Conservation (phyloP, 2,113 vertebrate genomes). For the Pardalotus punctatus region DNA sequence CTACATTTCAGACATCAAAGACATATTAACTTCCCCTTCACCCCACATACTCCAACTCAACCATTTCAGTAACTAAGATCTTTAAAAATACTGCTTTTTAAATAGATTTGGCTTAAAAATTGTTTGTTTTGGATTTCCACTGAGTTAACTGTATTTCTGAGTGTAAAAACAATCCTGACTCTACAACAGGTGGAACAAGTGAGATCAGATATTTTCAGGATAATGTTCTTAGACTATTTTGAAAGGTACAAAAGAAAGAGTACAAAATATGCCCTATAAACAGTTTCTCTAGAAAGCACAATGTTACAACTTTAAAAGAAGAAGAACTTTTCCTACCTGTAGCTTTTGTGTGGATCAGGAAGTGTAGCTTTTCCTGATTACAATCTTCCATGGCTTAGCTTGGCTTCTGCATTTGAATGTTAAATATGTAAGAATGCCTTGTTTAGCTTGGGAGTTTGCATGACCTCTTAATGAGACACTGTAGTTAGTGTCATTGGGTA, state of each 20-base stretch:
- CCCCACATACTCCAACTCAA: not conserved
- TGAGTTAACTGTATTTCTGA: not conserved
- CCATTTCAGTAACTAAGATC: not conserved
- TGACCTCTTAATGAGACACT: conserved; percentile 70
- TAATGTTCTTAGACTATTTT: not conserved
- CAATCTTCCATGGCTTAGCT: conserved; percentile 74
- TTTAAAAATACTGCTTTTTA: not conserved
- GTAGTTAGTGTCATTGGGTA: conserved; percentile 74
- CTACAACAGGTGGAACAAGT: conserved; percentile 10
- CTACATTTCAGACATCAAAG: not conserved
- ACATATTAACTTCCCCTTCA: not conserved
- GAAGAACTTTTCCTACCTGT: conserved; percentile 63
- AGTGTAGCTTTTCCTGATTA: conserved; percentile 57
- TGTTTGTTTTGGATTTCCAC: not conserved
- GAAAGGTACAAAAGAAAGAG: not conserved
- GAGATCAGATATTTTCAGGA: not conserved
- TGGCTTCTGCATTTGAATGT: conserved; percentile 70
- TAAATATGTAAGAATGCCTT: conserved; percentile 67
- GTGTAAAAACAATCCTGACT: not conserved
- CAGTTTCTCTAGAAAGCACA: not conserved
- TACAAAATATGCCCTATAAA: not conserved
- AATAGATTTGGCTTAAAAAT: not conserved
- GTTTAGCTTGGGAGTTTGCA: conserved; percentile 68
- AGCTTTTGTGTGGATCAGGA: conserved; percentile 4
- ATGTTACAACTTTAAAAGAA: not conserved